Conservation (phyloP, 2,113 vertebrate species). For the Dipodomys spectabilis region DNA sequence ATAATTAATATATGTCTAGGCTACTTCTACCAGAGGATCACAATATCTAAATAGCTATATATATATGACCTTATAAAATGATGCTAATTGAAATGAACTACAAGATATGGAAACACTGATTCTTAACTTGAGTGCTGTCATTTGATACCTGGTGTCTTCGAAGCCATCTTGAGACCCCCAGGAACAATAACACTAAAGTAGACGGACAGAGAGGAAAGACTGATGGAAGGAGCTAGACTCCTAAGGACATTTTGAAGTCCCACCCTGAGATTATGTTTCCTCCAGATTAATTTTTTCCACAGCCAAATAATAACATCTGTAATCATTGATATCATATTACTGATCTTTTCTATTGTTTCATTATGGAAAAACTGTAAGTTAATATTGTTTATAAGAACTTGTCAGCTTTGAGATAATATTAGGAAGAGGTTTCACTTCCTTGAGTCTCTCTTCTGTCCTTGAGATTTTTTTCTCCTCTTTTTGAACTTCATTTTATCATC, state of each 20-base stretch:
- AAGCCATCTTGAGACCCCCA: background rate
- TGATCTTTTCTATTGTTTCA: background rate
- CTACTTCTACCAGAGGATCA: no score
- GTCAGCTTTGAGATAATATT: background rate
- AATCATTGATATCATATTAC: background rate
- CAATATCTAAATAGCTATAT: no score
- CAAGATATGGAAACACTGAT: background rate
- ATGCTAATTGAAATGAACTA: no score
- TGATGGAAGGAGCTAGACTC: background rate
- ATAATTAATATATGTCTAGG: no score
- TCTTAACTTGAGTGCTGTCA: background rate
- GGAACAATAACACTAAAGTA: background rate
- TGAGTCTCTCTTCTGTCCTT: background rate
- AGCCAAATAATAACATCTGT: background rate
- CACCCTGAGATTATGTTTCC: background rate
- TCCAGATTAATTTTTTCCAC: background rate
- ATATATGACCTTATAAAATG: no score
- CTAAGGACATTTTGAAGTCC: background rate
- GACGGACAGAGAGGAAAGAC: background rate
- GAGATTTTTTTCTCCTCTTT: background rate
- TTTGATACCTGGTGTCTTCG: background rate
- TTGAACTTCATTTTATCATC: background rate
- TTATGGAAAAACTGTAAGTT: background rate
- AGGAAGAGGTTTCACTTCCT: background rate
- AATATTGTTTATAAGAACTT: background rate